phyloP scores from a whole-genome alignment of 2,113 vertebrate genomes.

The Speoplatyrhinus poulsoni region DNA sequence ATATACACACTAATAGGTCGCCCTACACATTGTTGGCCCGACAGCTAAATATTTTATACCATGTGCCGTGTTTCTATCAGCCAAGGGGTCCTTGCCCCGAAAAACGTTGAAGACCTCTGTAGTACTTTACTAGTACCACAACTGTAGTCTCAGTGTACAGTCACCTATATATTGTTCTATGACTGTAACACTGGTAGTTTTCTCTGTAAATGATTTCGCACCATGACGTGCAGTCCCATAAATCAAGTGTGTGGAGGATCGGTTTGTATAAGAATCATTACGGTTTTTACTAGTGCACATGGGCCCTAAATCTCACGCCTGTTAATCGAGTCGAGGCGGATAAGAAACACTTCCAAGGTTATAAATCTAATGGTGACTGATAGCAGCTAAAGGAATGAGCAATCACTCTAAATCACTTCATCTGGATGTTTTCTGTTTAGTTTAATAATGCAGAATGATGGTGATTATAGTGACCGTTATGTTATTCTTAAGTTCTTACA shows the following conservation, averaged over 20 bases:
- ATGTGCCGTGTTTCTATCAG: no score
- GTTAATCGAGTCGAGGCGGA: conserved; percentile 41
- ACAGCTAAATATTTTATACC: no score
- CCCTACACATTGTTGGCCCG: no score
- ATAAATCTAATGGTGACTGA: conserved; percentile 53
- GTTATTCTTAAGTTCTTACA: no score
- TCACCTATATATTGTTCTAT: background rate
- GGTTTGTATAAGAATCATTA: conserved; percentile 59
- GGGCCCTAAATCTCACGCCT: conserved; percentile 42
- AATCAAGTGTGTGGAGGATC: conserved; percentile 63
- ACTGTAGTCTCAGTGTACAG: background rate
- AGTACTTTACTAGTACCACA: background rate
- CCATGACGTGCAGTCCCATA: conserved; percentile 62
- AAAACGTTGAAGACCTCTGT: background rate
- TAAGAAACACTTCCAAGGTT: conserved; percentile 16
- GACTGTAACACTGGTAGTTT: background rate
- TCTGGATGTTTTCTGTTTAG: background rate
- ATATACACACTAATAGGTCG: no score
- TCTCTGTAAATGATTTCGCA: conserved; percentile 50
- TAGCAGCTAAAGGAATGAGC: conserved; percentile 11
- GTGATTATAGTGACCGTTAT: no score
- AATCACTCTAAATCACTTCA: conserved; percentile 1
- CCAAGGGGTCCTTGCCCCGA: no score
- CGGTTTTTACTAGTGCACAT: conserved; percentile 43
- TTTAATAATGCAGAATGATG: background rate